A percentile compares a stretch with the other conserved stretches of the same genome.
Conservation (phyloP, 2,888 invertebrate species). For the Sussaba pulchella region DNA sequence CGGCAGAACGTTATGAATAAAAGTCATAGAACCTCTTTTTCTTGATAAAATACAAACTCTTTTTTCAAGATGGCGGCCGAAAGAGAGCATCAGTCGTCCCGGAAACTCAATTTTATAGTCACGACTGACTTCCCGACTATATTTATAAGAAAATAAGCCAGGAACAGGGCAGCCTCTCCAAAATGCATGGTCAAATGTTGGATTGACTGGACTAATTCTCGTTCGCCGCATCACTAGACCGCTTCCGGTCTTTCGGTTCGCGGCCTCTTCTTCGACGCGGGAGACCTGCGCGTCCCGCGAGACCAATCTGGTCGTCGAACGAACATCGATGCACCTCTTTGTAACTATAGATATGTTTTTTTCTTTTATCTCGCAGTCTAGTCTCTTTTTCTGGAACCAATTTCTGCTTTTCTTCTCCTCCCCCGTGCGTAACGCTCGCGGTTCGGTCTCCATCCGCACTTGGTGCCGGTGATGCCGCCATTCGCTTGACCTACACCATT, state of each 20-base stretch:
- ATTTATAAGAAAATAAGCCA: too few species aligned
- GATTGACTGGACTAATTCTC: too few species aligned
- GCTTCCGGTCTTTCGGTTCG: not conserved
- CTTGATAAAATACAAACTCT: too few species aligned
- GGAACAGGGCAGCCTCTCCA: too few species aligned
- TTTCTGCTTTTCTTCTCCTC: slow-evolving; percentile 13
- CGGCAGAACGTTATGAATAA: too few species aligned
- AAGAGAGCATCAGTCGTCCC: too few species aligned
- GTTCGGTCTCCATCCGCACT: slow-evolving; percentile 6
- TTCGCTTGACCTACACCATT: slow-evolving; percentile 70
- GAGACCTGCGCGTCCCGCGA: slow-evolving; percentile 31
- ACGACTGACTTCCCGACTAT: too few species aligned
- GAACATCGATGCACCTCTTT: slow-evolving; percentile 28
- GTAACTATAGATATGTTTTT: not conserved
- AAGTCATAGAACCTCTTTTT: too few species aligned
- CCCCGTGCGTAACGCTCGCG: slow-evolving; percentile 11
- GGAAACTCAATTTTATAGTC: too few species aligned
- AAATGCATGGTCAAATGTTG: too few species aligned
- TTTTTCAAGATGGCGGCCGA: too few species aligned
- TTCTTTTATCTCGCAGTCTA: slow-evolving; percentile 4
- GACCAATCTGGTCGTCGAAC: slow-evolving; percentile 65
- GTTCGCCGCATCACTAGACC: too few species aligned
- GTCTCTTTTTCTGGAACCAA: slow-evolving; percentile 15
- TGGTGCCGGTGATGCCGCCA: slow-evolving; percentile 27
- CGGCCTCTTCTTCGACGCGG: slow-evolving; percentile 7